These are phyloP conservation scores for Tryphoninae sp. DNA, from an alignment of 2,888 invertebrate species.

Conservation along the genomic window DNA sequence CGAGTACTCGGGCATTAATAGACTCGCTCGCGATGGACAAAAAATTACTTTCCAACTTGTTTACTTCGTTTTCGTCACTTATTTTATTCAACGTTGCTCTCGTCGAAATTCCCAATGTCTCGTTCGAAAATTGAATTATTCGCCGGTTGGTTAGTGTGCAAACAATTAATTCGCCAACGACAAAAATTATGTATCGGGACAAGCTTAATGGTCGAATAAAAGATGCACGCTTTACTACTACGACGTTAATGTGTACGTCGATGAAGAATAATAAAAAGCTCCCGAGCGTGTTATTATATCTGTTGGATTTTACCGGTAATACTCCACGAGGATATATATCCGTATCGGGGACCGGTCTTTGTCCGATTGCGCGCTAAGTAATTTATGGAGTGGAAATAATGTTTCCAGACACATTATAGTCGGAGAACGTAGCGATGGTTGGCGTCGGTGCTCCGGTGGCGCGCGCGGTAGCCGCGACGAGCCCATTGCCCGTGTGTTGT, in stretches of 20 bases:
- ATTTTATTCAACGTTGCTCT: background rate
- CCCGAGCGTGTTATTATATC: constrained; percentile 12
- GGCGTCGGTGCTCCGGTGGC: constrained; percentile 13
- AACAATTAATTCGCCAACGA: constrained; percentile 14
- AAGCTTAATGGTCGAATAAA: constrained; percentile 3
- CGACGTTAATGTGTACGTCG: background rate
- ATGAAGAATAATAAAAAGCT: background rate
- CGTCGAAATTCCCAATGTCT: too few relatives aligned
- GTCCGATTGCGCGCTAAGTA: constrained; percentile 43
- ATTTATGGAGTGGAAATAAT: constrained; percentile 56
- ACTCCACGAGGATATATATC: background rate
- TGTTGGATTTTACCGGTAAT: constrained; percentile 14
- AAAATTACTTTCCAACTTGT: constrained; percentile 15
- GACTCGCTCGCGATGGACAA: constrained; percentile 21
- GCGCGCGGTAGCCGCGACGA: constrained; percentile 45
- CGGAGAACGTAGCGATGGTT: constrained; percentile 19
- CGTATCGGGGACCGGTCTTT: constrained; percentile 21
- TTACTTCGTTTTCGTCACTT: constrained; percentile 38
- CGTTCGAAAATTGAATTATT: too few relatives aligned
- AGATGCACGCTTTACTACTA: background rate
- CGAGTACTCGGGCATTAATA: constrained; percentile 35
- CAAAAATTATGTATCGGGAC: background rate
- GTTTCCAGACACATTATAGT: constrained; percentile 49
- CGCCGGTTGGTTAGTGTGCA: background rate
- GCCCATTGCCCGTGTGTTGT: constrained; percentile 5